phyloP scores from a whole-genome alignment of 2,113 vertebrate genomes.

The Bombycilla garrulus region DNA sequence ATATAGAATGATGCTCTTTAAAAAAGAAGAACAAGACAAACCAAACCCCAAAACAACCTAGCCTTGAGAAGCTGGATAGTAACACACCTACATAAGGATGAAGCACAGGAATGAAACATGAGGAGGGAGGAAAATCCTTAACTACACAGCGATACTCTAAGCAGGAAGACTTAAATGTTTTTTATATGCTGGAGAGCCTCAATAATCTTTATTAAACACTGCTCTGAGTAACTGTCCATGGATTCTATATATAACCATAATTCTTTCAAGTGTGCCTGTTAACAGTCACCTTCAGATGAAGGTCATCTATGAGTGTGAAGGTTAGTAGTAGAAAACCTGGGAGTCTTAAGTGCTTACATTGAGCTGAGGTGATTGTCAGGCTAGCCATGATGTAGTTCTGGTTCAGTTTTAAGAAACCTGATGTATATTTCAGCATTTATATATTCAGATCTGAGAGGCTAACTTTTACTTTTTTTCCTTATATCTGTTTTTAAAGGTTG shows the following conservation, averaged over 20 bases:
- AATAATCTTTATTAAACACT: background rate
- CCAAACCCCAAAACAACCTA: background rate
- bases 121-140: background rate
- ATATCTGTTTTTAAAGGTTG: constrained; percentile 64
- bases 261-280: background rate
- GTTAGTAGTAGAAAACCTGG: background rate
- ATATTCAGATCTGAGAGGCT: background rate
- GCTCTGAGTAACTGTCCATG: background rate
- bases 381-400: background rate
- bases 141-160: background rate
- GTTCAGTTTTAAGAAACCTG: background rate
- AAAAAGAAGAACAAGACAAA: background rate
- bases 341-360: background rate
- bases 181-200: background rate
- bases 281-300: background rate
- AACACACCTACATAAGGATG: background rate
- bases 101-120: background rate
- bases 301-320: background rate
- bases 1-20: background rate
- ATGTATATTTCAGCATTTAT: background rate
- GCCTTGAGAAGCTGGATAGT: background rate
- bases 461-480: background rate
- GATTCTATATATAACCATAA: background rate
- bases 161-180: background rate
- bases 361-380: background rate